phyloP scores from a whole-genome alignment of 2,113 vertebrate genomes.

The Pelusios castaneus region DNA sequence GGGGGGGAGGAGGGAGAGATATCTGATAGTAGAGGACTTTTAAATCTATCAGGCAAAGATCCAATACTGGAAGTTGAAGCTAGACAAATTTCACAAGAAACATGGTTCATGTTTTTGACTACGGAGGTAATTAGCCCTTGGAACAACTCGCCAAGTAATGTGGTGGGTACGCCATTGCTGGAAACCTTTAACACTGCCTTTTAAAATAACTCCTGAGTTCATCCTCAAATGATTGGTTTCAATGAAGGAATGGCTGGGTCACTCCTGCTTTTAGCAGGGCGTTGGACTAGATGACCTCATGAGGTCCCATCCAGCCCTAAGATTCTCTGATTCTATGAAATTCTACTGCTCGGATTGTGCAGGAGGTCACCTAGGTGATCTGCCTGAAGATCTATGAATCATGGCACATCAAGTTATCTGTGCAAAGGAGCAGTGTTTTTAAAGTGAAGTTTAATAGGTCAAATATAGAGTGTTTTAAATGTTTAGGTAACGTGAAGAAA shows the following conservation, averaged over 20 bases:
- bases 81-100: background rate
- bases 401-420: background rate
- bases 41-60: background rate
- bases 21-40: background rate
- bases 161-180: background rate
- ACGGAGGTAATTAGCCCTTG: background rate
- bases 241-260: background rate
- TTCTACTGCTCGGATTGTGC: background rate
- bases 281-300: no score
- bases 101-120: background rate
- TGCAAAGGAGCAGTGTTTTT: background rate
- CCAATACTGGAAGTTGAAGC: background rate
- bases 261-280: no score
- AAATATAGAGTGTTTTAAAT: background rate
- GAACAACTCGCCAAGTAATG: background rate
- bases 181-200: background rate
- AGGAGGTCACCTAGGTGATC: background rate
- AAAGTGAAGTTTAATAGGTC: slow-evolving; percentile 1
- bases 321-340: no score
- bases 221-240: background rate
- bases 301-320: no score
- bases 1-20: no score
- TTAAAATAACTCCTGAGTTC: background rate
- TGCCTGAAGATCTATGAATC: background rate
- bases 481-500: background rate